Evolutionary conservation across 1,140 invertebrate genomes (phyloP), one percentile per base, ranked within the genome.

Genomic region (Lanistes nyassanus): DNA sequence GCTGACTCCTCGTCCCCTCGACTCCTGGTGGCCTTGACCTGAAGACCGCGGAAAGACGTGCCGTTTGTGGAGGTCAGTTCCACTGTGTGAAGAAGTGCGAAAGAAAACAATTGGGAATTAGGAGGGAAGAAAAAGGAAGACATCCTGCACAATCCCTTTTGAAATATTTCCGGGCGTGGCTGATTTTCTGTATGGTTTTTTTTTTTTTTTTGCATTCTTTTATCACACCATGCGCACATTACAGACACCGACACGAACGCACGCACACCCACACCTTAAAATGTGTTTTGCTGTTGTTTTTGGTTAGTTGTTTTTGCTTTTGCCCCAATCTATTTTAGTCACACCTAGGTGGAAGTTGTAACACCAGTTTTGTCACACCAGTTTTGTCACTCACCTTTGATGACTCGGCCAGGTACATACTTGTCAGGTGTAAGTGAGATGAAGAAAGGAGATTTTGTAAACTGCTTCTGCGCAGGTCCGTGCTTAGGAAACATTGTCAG

Each of bases 401-500:
- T 42, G 53, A 67, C 34, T 21, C 37, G 42, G 13, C 65, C 51
- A 7, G 74, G 74, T 16, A 29, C 29, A 37, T 75, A 75, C 0
- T 64, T 75, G n/a, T 21, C 0, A 21, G 64, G 47, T 21, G 37
- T 26, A 2, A 75, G 62, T 19, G 42, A 9, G 9, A 75, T 13
- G 36, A 26, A n/a, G 65, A 75, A 67, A 23, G 74, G 74, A 6
- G 62, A 7, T 4, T 21, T n/a, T 3, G 21, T 42, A 19, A 26
- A 0, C 65, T 75, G 74, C 11, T 64, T 26, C 26, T 67, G 42
- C 0, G 42, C 56, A 6, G 23, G 21, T 11, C 74, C 74, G 65
- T 75, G 74, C n/a, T 75, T 66, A 7, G 74, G 74, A 34, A 67
- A 75, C 74, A 75, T 75, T 51, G 74, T 75, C 47, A 75, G 65